Conservation (phyloP, 1,140 invertebrate genomes). For the Hylaeus volcanicus region DNA sequence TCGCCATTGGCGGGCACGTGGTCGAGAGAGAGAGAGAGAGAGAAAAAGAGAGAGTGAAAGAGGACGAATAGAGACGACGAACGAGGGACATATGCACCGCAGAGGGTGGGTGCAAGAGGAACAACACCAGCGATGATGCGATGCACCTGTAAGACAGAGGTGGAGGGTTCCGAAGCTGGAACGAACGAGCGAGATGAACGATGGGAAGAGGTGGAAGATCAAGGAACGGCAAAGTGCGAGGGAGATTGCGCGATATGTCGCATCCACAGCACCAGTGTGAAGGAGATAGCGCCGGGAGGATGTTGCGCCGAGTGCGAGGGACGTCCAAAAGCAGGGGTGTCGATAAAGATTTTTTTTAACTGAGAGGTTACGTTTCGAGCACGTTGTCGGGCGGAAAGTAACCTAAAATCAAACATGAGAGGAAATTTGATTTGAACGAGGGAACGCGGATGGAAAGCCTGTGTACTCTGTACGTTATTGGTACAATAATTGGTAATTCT, state of each 20-base stretch:
- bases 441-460: too few relatives aligned
- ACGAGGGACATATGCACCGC: constrained; percentile 20
- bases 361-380: constrained; percentile 2
- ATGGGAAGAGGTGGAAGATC: constrained; percentile 61
- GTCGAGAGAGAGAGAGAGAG: constrained; percentile 24
- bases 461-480: too few relatives aligned
- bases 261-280: constrained; percentile 49
- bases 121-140: constrained; percentile 41
- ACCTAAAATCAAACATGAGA: too few relatives aligned
- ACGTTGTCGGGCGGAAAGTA: too few relatives aligned
- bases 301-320: constrained; percentile 25
- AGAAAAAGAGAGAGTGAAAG: constrained; percentile 2
- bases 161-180: constrained; percentile 3
- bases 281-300: constrained; percentile 28
- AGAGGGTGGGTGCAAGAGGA: constrained; percentile 38
- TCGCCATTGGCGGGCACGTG: not conserved
- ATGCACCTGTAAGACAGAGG: constrained; percentile 59
- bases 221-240: constrained; percentile 58
- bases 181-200: constrained; percentile 45
- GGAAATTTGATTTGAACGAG: too few relatives aligned
- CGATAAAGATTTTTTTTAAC: constrained; percentile 64
- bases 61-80: constrained; percentile 16
- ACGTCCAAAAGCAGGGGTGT: constrained; percentile 56
- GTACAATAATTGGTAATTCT: too few relatives aligned
- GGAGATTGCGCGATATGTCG: constrained; percentile 41